Evolutionary conservation across 2,888 invertebrate genomes (phyloP), one percentile per base, ranked within the genome.

Genomic region (Merodon equestris): DNA sequence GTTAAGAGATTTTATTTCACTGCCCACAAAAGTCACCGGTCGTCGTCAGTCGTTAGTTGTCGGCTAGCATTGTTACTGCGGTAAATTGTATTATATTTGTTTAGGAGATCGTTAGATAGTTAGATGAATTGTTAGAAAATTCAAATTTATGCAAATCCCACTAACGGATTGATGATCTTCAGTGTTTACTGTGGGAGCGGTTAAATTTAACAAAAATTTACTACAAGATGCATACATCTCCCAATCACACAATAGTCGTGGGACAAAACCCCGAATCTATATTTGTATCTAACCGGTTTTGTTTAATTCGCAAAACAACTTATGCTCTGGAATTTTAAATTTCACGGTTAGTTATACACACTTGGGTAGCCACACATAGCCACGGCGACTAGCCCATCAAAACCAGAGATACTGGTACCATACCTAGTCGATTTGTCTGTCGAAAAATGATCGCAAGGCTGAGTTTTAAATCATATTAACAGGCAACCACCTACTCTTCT

Each of bases 111-210:
- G 66, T 71, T 60, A 64, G 58, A 76, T 67, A 48, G 57, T 40
- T 72, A 74, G 74, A 79, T 74, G 74, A 64, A 79, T 79, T 70
- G 79, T 0, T 61, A n/a, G 27, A 74, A 79, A 70, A 79, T 74
- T 79, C 64, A 79, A 79, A 79, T 79, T 58, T 70, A 79, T 79
- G 50, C 68, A 64, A 79, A 79, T 74, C 19, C 44, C 14, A 4
- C 68, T 58, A 64, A 70, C 60, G 45, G 73, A 64, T 60, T 68
- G 74, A 70, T 74, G 54, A 56, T 74, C 60, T 56, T 70, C 58
- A 64, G 47, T 40, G 53, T 64, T 79, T 54, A 68, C 19, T 63
- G 68, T 79, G 77, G 42, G 79, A 74, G n/a, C n/a, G n/a, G n/a
- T n/a, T n/a, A n/a, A n/a, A 73, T 36, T 40, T 40, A 5, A n/a